Percentiles rank a stretch among this genome's conserved stretches.
These are phyloP conservation scores for Epiperipatus broadwayi DNA, from an alignment of 2,888 invertebrate species.

Conservation along the genomic window DNA sequence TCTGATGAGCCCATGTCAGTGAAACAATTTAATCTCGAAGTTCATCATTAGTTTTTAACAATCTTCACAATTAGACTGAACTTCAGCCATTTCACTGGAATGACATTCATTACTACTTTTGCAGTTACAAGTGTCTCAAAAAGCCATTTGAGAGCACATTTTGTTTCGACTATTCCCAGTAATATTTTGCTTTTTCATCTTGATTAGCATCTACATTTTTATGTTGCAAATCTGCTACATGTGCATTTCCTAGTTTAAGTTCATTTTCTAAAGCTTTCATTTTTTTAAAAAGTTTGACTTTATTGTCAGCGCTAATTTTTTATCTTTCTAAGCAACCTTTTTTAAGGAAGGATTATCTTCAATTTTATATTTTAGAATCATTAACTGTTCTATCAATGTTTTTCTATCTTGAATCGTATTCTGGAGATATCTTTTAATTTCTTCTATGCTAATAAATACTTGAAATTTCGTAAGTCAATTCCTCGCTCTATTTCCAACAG, in stretches of 20 bases:
- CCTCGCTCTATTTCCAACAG: too few relatives aligned
- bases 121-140: too few relatives aligned
- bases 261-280: slow-evolving; percentile 35
- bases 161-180: slow-evolving; percentile 62
- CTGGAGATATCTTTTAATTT: slow-evolving; percentile 54
- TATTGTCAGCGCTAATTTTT: slow-evolving; percentile 27
- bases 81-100: too few relatives aligned
- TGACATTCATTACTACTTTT: too few relatives aligned
- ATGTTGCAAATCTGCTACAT: slow-evolving; percentile 58
- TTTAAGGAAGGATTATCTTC: too few relatives aligned
- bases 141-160: slow-evolving; percentile 45
- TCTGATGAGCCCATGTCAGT: too few relatives aligned
- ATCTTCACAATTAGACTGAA: too few relatives aligned
- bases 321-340: too few relatives aligned
- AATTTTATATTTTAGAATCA: slow-evolving; percentile 21
- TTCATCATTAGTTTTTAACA: too few relatives aligned
- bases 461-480: too few relatives aligned
- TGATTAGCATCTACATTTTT: slow-evolving; percentile 60
- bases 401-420: slow-evolving; percentile 43
- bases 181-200: slow-evolving; percentile 45
- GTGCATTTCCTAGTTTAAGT: slow-evolving; percentile 43
- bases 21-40: too few relatives aligned
- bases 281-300: slow-evolving; percentile 20
- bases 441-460: slow-evolving; percentile 49
- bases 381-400: slow-evolving; percentile 23